These are phyloP conservation scores for Amblyjoppa proteus DNA, from an alignment of 2,888 invertebrate genomes.

Conservation along the genomic window DNA sequence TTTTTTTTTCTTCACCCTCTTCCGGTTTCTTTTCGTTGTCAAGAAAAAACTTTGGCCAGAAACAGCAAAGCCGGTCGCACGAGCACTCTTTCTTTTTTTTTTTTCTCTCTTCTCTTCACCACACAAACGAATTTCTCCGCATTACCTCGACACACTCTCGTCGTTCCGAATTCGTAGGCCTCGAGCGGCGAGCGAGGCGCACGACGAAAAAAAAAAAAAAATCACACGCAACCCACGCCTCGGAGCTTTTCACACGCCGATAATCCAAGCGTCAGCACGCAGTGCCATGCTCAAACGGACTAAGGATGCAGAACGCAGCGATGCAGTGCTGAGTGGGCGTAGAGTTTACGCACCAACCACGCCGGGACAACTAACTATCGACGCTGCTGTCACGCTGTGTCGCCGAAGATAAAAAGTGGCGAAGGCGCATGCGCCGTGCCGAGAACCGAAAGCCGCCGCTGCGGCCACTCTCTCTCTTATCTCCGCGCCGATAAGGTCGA, in stretches of 20 bases:
- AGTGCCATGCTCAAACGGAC: conserved; percentile 70
- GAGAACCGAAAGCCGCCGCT: neutral
- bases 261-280: conserved; percentile 61
- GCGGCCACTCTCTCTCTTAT: neutral
- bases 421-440: neutral
- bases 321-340: conserved; percentile 51
- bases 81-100: conserved; percentile 1
- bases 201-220: conserved; percentile 29
- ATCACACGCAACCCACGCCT: conserved; percentile 57
- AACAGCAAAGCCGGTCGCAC: conserved; percentile 12
- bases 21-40: conserved; percentile 23
- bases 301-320: conserved; percentile 53
- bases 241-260: conserved; percentile 52
- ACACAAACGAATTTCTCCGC: conserved; percentile 14
- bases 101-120: conserved; percentile 6
- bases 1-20: neutral
- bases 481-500: neutral
- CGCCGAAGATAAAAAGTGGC: neutral
- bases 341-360: conserved; percentile 47
- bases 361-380: conserved; percentile 10
- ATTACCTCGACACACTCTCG: neutral
- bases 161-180: conserved; percentile 25
- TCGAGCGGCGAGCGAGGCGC: conserved; percentile 27
- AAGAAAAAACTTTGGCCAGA: conserved; percentile 2
- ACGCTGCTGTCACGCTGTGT: neutral